Percentiles rank a stretch among this genome's conserved stretches.
Conservation (phyloP, 2,888 invertebrate species). For the Caenorhabditis japonica region DNA sequence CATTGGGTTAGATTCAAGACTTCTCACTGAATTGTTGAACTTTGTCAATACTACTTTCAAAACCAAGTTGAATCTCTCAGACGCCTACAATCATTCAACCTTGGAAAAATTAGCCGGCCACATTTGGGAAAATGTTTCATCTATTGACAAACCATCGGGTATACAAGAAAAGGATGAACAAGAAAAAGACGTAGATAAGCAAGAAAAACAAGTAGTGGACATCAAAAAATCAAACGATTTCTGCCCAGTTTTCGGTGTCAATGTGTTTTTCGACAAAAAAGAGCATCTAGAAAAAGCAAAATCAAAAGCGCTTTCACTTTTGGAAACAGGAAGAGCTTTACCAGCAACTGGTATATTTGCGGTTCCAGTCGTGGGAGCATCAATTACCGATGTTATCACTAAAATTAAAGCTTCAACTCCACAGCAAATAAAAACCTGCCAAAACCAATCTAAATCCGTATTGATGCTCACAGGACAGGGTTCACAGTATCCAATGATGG, state of each 20-base stretch:
- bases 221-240: constrained; percentile 18
- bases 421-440: constrained; percentile 9
- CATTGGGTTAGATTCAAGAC: constrained; percentile 64
- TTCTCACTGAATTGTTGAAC: constrained; percentile 51
- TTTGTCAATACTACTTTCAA: constrained; percentile 50
- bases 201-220: neutral
- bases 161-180: neutral
- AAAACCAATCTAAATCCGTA: constrained; percentile 40
- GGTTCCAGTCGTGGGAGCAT: constrained; percentile 33
- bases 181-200: neutral
- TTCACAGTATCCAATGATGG: constrained; percentile 67
- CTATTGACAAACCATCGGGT: neutral
- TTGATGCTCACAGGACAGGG: constrained; percentile 69
- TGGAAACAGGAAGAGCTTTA: constrained; percentile 12
- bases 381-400: constrained; percentile 26
- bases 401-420: constrained; percentile 23
- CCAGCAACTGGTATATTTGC: constrained; percentile 37
- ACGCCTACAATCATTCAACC: constrained; percentile 62
- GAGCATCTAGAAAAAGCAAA: constrained; percentile 29
- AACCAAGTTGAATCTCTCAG: constrained; percentile 55
- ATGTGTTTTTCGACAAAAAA: constrained; percentile 50
- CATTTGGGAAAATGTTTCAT: constrained; percentile 38
- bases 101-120: constrained; percentile 51
- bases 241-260: constrained; percentile 43
- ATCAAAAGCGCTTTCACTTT: constrained; percentile 3